Base-by-base conservation (phyloP, 2,113 vertebrate species). In the Sigmodon hispidus region DNA sequence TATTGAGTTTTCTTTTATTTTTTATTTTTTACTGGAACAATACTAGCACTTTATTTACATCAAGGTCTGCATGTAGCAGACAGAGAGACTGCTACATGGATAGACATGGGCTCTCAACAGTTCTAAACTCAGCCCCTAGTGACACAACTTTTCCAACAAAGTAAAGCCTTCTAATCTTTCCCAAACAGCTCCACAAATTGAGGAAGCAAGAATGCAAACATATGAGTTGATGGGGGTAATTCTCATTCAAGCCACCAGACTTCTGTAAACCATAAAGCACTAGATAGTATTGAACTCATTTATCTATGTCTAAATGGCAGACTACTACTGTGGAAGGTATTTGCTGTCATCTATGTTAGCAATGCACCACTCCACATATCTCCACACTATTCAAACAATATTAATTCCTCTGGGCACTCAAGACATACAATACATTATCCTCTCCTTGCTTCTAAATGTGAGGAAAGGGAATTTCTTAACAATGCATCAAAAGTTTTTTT, bases 251-350 rank as follows among this genome's bases (percentile, higher is more conserved):
- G 43, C n/a, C n/a, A 59, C 7, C 55, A 59, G 36, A 59, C 61
- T 88, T 88, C 90, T 43, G 84, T 83, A 87, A 96, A 84, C 48
- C 69, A 1, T 93, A 87, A 95, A 87, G 8, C 12, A 73, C 40
- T 31, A 87, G 50, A 55, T 21, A 63, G 59, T 45, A 92, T 48
- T 96, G 34, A 95, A 87, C 15, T 0, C 21, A 86, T 12, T 93
- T 59, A 2, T 7, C 31, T 95, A 63, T 63, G 63, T 95, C 94
- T 87, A 95, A 92, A 83, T 75, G 9, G 15, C 19, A 81, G 69
- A 94, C 50, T 85, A 87, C 11, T 0, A 84, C 65, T 76, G 52
- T 85, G 24, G 29, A 4, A 91, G 17, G 89, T 95, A 93, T 91
- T 57, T 95, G 19, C 90, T 75, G 31, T 34, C 91, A 69, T n/a